Conservation (phyloP, 2,888 invertebrate genomes). For the Cerastoderma edule region DNA sequence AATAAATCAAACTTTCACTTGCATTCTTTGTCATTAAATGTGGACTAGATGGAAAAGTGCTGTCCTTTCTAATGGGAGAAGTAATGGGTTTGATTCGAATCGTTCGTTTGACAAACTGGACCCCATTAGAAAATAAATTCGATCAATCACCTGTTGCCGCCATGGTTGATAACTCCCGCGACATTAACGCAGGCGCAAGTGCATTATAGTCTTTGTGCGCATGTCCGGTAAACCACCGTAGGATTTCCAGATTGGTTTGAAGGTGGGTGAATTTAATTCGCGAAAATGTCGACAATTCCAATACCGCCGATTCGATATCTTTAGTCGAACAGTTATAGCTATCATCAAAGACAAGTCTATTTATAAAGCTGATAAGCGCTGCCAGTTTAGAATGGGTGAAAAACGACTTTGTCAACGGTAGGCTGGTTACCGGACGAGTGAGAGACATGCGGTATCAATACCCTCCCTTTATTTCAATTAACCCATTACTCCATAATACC, state of each 20-base stretch:
- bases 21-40: too few relatives aligned
- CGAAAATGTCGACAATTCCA: constrained; percentile 1
- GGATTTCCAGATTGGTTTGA: too few relatives aligned
- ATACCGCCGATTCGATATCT: not conserved
- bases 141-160: not conserved
- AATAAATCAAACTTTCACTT: too few relatives aligned
- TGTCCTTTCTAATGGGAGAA: too few relatives aligned
- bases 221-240: not conserved
- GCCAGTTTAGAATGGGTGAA: not conserved
- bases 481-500: too few relatives aligned
- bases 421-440: not conserved
- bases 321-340: constrained; percentile 10
- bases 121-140: not conserved
- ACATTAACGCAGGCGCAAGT: not conserved
- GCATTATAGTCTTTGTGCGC: not conserved
- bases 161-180: not conserved
- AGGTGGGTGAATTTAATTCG: too few relatives aligned
- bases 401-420: constrained; percentile 13
- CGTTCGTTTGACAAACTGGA: not conserved
- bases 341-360: constrained; percentile 15
- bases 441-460: not conserved
- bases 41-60: too few relatives aligned
- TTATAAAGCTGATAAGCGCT: constrained; percentile 11
- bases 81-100: too few relatives aligned
- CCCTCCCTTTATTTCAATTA: too few relatives aligned